These are phyloP conservation scores for Dermochelys coriacea DNA, from an alignment of 2,797 vertebrate species.

Conservation along the genomic window DNA sequence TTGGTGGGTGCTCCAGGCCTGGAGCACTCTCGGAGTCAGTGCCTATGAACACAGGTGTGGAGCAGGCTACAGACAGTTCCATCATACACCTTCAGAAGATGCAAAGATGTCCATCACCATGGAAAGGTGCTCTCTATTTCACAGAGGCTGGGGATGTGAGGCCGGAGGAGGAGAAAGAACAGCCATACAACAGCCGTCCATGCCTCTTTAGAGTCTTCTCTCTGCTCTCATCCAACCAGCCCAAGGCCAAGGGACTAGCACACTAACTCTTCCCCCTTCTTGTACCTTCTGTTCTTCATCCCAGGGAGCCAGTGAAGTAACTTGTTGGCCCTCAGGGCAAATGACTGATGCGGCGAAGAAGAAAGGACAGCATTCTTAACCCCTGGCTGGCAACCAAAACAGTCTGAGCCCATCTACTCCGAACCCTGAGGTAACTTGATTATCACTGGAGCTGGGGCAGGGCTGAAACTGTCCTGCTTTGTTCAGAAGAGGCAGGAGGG, in stretches of 20 bases:
- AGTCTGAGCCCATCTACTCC: background rate
- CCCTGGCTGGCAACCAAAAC: background rate
- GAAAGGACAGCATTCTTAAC: background rate
- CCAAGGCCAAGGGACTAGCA: background rate
- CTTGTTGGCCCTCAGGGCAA: background rate
- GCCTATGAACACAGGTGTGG: no score
- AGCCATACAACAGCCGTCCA: background rate
- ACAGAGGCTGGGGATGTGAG: background rate
- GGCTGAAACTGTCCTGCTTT: background rate
- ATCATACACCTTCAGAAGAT: background rate
- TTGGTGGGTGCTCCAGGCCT: no score
- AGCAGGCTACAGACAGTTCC: background rate
- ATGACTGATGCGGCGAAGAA: no score
- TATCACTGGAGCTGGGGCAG: background rate
- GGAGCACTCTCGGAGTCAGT: no score
- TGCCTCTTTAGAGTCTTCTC: background rate
- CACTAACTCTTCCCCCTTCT: background rate
- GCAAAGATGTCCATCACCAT: background rate
- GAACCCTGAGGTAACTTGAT: background rate
- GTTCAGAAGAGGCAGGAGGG: background rate
- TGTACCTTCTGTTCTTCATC: background rate
- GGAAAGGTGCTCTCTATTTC: background rate
- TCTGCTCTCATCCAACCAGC: background rate
- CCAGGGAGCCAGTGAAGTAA: background rate
- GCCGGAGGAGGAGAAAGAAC: background rate